phyloP scores from a whole-genome alignment of 2,888 invertebrate genomes.

The Tenthredo distinguenda region DNA sequence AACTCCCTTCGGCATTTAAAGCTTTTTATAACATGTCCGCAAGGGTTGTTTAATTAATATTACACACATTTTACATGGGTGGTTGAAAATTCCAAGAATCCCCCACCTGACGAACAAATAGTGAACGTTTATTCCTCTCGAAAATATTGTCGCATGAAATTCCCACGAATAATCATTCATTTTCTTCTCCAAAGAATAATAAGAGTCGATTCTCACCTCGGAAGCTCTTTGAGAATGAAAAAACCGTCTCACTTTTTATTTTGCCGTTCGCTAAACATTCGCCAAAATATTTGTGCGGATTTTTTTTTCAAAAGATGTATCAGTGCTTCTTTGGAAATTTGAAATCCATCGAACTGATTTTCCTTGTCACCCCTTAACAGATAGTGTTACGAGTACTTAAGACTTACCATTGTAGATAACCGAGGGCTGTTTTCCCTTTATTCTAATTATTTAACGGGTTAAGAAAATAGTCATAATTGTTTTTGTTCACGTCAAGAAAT shows the following conservation, averaged over 20 bases:
- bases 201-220: background rate
- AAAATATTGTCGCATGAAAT: background rate
- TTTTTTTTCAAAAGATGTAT: background rate
- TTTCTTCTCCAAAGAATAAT: too few species aligned
- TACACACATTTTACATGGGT: background rate
- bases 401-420: slow-evolving; percentile 1
- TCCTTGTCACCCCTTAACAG: background rate
- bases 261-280: background rate
- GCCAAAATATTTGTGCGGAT: background rate
- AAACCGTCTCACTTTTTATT: background rate
- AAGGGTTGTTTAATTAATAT: background rate
- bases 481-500: background rate
- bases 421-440: background rate
- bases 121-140: background rate
- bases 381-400: background rate
- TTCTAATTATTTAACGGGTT: background rate
- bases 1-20: background rate
- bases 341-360: background rate
- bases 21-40: background rate
- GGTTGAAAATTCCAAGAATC: background rate
- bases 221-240: background rate
- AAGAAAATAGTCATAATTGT: background rate
- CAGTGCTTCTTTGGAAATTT: background rate
- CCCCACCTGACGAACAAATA: background rate
- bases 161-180: background rate